A percentile compares a stretch with the other conserved stretches of the same genome.
Evolutionary conservation across 1,140 invertebrate genomes (phyloP).

Genomic region (Drosophila littoralis): DNA sequence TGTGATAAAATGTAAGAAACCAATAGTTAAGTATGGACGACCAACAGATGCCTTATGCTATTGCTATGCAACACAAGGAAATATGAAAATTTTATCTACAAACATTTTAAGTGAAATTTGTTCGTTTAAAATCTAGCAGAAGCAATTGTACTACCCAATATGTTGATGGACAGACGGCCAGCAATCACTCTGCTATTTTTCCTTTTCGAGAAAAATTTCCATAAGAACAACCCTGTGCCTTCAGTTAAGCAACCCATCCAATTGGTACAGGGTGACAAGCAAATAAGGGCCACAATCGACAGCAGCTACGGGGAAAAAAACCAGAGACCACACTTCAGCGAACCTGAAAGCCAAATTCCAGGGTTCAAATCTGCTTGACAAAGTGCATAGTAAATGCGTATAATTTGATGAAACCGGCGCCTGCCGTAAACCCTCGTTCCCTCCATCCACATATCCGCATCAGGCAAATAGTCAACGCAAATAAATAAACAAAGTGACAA

Average conservation of each 20-base stretch:
- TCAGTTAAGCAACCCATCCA: background rate
- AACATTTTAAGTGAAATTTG: too few species aligned
- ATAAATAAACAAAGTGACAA: constrained; percentile 47
- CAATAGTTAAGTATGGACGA: background rate
- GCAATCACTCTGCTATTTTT: too few species aligned
- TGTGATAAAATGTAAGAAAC: constrained; percentile 69
- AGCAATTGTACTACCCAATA: too few species aligned
- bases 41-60: background rate
- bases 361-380: constrained; percentile 33
- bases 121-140: too few species aligned
- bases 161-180: too few species aligned
- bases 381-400: constrained; percentile 62
- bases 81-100: background rate
- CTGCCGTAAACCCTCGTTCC: constrained; percentile 38
- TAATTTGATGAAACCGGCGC: constrained; percentile 66
- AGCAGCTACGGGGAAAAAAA: background rate
- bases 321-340: constrained; percentile 1
- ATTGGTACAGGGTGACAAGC: background rate
- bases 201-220: too few species aligned
- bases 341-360: constrained; percentile 7
- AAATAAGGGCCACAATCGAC: constrained; percentile 23
- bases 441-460: constrained; percentile 7
- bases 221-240: too few species aligned
- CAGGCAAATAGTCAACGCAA: constrained; percentile 49
- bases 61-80: background rate